Conservation (phyloP, 2,113 vertebrate genomes). For the Forbesichthys papilliferus region DNA sequence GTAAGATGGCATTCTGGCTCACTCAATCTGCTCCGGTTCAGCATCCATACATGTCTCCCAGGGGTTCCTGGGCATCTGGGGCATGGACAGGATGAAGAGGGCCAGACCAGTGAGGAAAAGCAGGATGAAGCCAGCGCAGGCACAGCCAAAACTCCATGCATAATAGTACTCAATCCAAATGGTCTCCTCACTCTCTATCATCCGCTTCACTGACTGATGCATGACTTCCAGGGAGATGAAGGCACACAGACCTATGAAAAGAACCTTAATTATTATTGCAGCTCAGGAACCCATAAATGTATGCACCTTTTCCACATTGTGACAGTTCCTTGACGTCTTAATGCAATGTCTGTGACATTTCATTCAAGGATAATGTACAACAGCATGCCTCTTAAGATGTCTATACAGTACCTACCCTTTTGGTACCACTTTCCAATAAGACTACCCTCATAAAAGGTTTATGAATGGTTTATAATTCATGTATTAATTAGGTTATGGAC, state of each 20-base stretch:
- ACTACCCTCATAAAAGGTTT: too few relatives aligned
- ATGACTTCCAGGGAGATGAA: constrained; percentile 95
- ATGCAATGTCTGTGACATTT: too few relatives aligned
- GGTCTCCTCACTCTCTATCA: constrained; percentile 93
- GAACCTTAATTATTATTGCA: too few relatives aligned
- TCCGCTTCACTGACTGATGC: constrained; percentile 93
- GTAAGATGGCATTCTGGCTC: constrained; percentile 13
- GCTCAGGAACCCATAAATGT: too few relatives aligned
- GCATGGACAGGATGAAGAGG: constrained; percentile 91
- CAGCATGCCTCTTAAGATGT: too few relatives aligned
- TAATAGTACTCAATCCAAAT: constrained; percentile 89
- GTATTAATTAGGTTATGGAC: too few relatives aligned
- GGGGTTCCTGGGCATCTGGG: constrained; percentile 93
- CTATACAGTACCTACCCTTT: too few relatives aligned
- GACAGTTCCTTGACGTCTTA: too few relatives aligned
- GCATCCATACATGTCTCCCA: constrained; percentile 99
- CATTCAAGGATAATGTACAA: too few relatives aligned
- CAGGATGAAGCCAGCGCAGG: constrained; percentile 85
- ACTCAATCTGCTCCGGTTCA: constrained; percentile 81
- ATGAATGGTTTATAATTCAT: too few relatives aligned
- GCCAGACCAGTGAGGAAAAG: constrained; percentile 87
- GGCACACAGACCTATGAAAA: constrained; percentile 85
- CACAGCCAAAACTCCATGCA: constrained; percentile 92
- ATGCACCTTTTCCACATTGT: too few relatives aligned
- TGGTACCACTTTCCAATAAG: too few relatives aligned